Evolutionary conservation across 2,888 invertebrate genomes (phyloP), one percentile per base, ranked within the genome.

Genomic region (Lepidochitona cinerea): DNA sequence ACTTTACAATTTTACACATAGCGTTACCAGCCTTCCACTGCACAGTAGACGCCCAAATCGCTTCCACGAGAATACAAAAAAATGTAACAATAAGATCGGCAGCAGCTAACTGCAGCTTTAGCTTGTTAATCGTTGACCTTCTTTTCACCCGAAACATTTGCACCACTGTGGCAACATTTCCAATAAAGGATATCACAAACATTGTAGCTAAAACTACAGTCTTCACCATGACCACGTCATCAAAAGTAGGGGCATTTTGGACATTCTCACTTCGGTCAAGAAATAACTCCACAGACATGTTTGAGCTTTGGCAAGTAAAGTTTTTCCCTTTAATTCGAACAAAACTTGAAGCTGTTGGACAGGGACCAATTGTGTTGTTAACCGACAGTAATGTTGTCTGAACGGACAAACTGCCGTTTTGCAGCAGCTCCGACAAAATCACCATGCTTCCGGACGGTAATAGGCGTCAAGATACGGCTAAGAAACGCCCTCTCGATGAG

Each of bases 41-140:
- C 0, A 96, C 95, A 0, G 95, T 94, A 71, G 94, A 94, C 54
- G 93, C 94, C 96, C 96, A 96, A 0, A 94, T 93, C 0, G 95
- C 95, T 84, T 96, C 96, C 0, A 95, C 95, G 3, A 94, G 93
- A 77, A 96, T 94, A 87, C 96, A 96, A 90, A 95, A 95, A 66
- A 95, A 92, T 0, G 96, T 95, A 5, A 96, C 96, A 35, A 96
- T 91, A 23, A 96, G 92, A 90, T 96, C 96, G 0, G 96, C 95
- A 68, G 95, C 93, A 18, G 95, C 95, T n/a, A 96, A 91, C 87
- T 96, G 95, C 71, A 95, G 93, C 84, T 96, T 95, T 64, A 96
- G 91, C 66, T 94, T 94, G 85, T 96, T 95, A 37, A 92, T 89
- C 3, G 91, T 91, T 7, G 90, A 90, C 18, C 87, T 83, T n/a